Percentiles rank a stretch among this genome's conserved stretches.
phyloP scores from a whole-genome alignment of 2,797 vertebrate genomes.

The Hemitrygon akajei region DNA sequence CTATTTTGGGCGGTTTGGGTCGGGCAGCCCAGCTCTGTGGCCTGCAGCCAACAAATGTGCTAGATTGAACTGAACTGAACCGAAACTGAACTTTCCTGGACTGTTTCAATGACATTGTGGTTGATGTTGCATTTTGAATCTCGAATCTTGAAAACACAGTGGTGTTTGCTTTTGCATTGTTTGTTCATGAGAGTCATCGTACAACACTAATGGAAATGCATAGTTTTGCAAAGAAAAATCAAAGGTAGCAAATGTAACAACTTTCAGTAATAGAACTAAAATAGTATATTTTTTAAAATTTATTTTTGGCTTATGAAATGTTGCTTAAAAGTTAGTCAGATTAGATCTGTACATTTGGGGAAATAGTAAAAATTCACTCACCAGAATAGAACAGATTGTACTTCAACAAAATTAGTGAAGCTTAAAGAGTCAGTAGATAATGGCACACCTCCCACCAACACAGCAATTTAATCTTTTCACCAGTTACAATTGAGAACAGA shows the following conservation, averaged over 20 bases:
- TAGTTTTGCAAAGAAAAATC: not conserved
- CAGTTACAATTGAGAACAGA: conserved; percentile 28
- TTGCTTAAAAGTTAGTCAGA: conserved; percentile 28
- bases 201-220: not conserved
- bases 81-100: too few relatives aligned
- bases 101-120: too few relatives aligned
- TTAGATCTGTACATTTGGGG: not conserved
- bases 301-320: not conserved
- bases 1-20: too few relatives aligned
- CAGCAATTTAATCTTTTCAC: conserved; percentile 24
- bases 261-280: not conserved
- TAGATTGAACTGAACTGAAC: too few relatives aligned
- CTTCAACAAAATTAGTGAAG: conserved; percentile 37
- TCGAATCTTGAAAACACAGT: too few relatives aligned
- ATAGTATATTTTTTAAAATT: not conserved
- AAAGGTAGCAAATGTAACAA: conserved; percentile 20
- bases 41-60: too few relatives aligned
- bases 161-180: not conserved
- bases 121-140: too few relatives aligned
- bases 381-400: conserved; percentile 14
- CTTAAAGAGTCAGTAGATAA: conserved; percentile 34
- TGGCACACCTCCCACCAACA: conserved; percentile 24
- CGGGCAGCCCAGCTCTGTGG: too few relatives aligned
- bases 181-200: not conserved
- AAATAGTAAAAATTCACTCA: conserved; percentile 32